Evolutionary conservation across 2,888 invertebrate genomes (phyloP).

Genomic region (Phragmatobia fuliginosa): DNA sequence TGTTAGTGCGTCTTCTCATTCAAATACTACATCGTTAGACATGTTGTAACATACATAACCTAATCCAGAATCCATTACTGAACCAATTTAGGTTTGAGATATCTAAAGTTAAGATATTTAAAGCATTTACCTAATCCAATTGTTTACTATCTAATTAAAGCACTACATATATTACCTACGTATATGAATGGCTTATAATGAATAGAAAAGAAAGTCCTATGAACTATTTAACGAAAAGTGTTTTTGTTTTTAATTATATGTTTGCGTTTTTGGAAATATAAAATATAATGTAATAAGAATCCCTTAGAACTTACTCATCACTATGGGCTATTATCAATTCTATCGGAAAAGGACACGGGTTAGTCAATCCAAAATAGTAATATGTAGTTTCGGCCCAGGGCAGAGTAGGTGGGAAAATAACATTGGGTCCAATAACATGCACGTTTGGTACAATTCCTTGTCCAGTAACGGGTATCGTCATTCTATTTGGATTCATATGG

Average conservation of each 20-base stretch:
- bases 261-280: no score
- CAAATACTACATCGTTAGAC: background rate
- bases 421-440: conserved; percentile 77
- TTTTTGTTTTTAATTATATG: no score
- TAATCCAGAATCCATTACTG: background rate
- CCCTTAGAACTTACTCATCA: conserved; percentile 83
- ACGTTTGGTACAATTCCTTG: conserved; percentile 84
- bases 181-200: background rate
- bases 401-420: conserved; percentile 88
- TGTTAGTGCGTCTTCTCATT: background rate
- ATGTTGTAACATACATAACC: background rate
- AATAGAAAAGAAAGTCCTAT: background rate
- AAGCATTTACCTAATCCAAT: no score
- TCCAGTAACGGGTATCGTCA: conserved; percentile 82
- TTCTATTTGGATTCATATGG: conserved; percentile 82
- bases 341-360: conserved; percentile 88
- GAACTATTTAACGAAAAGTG: no score
- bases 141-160: background rate
- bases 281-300: background rate
- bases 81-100: background rate
- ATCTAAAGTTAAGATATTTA: background rate
- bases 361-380: conserved; percentile 87
- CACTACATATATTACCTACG: background rate
- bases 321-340: conserved; percentile 90
- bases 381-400: conserved; percentile 88